Evolutionary conservation across 2,797 vertebrate species (phyloP).

Genomic region (Pangasius krempfi): DNA sequence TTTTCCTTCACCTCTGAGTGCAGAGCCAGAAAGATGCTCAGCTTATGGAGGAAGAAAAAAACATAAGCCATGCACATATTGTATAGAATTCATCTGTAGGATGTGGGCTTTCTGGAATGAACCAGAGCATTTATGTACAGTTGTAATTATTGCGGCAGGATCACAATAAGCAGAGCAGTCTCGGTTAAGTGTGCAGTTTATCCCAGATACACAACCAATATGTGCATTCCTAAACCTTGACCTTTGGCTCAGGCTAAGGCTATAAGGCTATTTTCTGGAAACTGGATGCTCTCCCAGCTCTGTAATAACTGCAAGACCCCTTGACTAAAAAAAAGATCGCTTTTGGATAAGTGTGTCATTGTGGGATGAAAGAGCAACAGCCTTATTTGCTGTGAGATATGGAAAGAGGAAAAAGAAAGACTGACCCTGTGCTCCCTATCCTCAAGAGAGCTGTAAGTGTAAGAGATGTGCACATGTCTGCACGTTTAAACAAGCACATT

Average conservation of each 20-base stretch:
- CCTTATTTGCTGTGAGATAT: conserved; percentile 35
- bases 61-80: not conserved
- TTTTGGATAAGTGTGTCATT: conserved; percentile 13
- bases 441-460: not conserved
- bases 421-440: not conserved
- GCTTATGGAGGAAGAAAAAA: not conserved
- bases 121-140: not conserved
- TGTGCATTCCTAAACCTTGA: not conserved
- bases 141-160: not conserved
- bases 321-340: not conserved
- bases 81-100: not conserved
- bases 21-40: conserved; percentile 7
- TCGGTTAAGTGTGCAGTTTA: not conserved
- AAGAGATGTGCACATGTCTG: not conserved
- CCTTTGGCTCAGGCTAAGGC: not conserved
- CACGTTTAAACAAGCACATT: not conserved
- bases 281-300: not conserved
- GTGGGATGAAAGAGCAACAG: conserved; percentile 1
- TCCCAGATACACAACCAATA: not conserved
- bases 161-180: no score
- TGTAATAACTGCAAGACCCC: conserved; percentile 14
- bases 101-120: not conserved
- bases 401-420: not conserved
- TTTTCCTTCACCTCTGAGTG: conserved; percentile 17
- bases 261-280: not conserved